These are phyloP conservation scores for Choristoneura fumiferana DNA, from an alignment of 1,140 invertebrate genomes.

Conservation along the genomic window DNA sequence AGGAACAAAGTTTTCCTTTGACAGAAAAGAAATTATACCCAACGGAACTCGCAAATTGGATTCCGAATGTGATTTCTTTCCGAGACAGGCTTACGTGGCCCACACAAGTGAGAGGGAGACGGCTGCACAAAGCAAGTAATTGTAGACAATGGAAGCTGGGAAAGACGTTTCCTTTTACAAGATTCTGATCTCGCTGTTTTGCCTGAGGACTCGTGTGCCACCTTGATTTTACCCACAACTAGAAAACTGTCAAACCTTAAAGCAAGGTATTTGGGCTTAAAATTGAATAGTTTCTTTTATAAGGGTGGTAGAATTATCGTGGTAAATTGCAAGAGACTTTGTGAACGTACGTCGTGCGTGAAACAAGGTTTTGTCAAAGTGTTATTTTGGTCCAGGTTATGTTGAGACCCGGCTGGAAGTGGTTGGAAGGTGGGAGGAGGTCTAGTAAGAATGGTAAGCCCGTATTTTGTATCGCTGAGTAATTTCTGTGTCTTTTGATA, in stretches of 20 bases:
- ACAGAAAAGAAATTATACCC: conserved; percentile 24
- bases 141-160: conserved; percentile 73
- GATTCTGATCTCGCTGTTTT: conserved; percentile 68
- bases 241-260: conserved; percentile 1
- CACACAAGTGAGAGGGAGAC: conserved; percentile 33
- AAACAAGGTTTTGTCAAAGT: conserved; percentile 70
- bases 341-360: conserved; percentile 62
- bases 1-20: conserved; percentile 14
- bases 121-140: conserved; percentile 58
- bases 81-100: conserved; percentile 28
- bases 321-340: conserved; percentile 55
- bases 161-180: conserved; percentile 72
- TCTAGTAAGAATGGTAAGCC: neutral
- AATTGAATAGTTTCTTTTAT: neutral
- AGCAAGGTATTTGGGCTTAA: neutral
- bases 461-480: conserved; percentile 14
- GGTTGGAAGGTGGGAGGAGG: neutral
- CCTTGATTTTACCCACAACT: conserved; percentile 17
- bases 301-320: conserved; percentile 22
- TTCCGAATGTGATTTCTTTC: conserved; percentile 37
- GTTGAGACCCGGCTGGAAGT: conserved; percentile 24
- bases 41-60: conserved; percentile 45
- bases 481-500: conserved; percentile 17
- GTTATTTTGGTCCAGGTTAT: conserved; percentile 47
- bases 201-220: conserved; percentile 50